A percentile compares a stretch with the other conserved stretches of the same genome.
Conservation (phyloP, 2,888 invertebrate species). For the Phlogophora meticulosa region DNA sequence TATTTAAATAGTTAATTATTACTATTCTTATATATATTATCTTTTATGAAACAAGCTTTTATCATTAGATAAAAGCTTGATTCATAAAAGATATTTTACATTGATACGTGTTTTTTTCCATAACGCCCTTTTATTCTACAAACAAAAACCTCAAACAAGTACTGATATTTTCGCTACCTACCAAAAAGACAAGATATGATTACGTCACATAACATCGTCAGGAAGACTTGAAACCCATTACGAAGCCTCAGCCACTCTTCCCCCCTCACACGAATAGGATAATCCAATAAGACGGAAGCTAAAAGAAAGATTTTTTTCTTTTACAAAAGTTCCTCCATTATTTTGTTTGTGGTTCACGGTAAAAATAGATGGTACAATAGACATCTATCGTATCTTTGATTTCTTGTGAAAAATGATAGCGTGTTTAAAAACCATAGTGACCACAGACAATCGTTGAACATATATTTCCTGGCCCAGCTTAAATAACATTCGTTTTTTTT, state of each 20-base stretch:
- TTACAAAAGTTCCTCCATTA: conserved; percentile 54
- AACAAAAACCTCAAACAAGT: conserved; percentile 24
- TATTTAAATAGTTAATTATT: no score
- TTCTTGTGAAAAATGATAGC: no score
- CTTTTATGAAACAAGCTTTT: no score
- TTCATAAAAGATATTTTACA: no score
- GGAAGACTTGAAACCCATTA: conserved; percentile 60
- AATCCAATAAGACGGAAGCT: conserved; percentile 63
- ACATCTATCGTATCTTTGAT: conserved; percentile 9
- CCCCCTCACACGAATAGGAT: conserved; percentile 56
- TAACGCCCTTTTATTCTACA: no score
- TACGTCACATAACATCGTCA: conserved; percentile 45
- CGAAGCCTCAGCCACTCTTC: conserved; percentile 36
- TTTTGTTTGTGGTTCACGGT: conserved; percentile 41
- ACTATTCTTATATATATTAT: no score
- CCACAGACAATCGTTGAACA: no score
- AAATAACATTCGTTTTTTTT: no score
- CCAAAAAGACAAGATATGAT: conserved; percentile 42
- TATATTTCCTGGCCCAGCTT: no score
- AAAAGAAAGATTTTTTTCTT: conserved; percentile 53
- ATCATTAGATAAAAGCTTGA: no score
- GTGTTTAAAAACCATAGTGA: no score
- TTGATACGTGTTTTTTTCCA: no score
- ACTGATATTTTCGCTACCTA: conserved; percentile 22
- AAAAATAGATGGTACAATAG: conserved; percentile 27